Evolutionary conservation across 2,113 vertebrate species (phyloP).

Genomic region (Ovis canadensis): DNA sequence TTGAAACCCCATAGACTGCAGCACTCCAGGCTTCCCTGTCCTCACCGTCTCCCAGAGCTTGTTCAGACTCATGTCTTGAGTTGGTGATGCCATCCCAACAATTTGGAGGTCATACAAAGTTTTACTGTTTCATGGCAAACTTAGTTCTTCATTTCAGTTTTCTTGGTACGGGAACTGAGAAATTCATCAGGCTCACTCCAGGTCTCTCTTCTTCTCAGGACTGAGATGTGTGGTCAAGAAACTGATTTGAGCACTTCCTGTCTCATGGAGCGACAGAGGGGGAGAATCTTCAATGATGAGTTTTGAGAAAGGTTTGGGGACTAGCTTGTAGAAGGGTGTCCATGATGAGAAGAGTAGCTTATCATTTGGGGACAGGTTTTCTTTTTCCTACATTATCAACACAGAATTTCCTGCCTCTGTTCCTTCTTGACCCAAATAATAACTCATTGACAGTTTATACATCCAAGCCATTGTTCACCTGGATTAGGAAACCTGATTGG

Average conservation of each 20-base stretch:
- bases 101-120: not conserved
- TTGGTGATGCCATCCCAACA: not conserved
- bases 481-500: not conserved
- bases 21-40: not conserved
- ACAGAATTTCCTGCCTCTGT: not conserved
- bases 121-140: not conserved
- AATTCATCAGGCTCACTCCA: not conserved
- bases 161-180: not conserved
- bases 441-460: not conserved
- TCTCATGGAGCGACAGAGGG: not conserved
- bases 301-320: not conserved
- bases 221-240: not conserved
- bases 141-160: not conserved
- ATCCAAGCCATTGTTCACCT: not conserved
- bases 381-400: not conserved
- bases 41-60: not conserved
- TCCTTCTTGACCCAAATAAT: not conserved
- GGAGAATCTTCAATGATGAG: not conserved
- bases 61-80: not conserved
- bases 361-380: not conserved
- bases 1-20: not conserved
- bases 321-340: fast-evolving
- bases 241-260: too few relatives aligned
- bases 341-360: not conserved
- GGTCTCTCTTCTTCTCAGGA: not conserved